Evolutionary conservation across 2,113 vertebrate genomes (phyloP).

Genomic region (Apistogramma diplotaenia): DNA sequence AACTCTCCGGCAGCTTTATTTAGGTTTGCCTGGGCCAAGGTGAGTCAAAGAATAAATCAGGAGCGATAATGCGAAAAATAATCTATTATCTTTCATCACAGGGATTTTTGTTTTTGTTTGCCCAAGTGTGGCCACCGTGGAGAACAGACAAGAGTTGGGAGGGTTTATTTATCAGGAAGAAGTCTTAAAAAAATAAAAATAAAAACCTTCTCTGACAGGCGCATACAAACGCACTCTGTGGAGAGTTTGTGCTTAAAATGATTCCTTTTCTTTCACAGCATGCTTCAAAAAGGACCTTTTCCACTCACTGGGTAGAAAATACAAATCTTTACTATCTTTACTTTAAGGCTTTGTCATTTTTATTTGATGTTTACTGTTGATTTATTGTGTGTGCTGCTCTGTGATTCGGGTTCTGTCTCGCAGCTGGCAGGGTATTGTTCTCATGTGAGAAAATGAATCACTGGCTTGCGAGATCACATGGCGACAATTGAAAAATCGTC

Average conservation of each 20-base stretch:
- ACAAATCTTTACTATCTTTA: conserved; percentile 32
- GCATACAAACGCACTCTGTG: conserved; percentile 1
- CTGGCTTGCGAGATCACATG: conserved; percentile 19
- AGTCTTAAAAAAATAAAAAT: not conserved
- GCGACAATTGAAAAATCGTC: conserved; percentile 28
- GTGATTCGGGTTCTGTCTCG: not conserved
- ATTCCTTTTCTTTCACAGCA: conserved; percentile 28
- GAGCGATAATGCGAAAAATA: not conserved
- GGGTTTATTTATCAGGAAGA: conserved; percentile 7
- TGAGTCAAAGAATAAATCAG: not conserved
- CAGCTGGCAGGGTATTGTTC: conserved; percentile 10
- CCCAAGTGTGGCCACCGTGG: not conserved
- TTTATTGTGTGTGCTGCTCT: conserved; percentile 23
- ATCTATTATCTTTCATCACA: not conserved
- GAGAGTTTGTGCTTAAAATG: conserved; percentile 18
- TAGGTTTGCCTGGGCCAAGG: not conserved
- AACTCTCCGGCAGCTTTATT: not conserved
- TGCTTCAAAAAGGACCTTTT: conserved; percentile 36
- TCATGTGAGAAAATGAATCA: conserved; percentile 33
- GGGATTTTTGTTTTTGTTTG: conserved; percentile 32
- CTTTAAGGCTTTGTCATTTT: conserved; percentile 5
- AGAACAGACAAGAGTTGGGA: not conserved
- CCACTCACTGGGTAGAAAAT: conserved; percentile 19
- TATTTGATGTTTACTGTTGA: conserved; percentile 24
- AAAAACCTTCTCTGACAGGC: conserved; percentile 2